Evolutionary conservation across 2,888 invertebrate species (phyloP).

Genomic region (Euplexia lucipara): DNA sequence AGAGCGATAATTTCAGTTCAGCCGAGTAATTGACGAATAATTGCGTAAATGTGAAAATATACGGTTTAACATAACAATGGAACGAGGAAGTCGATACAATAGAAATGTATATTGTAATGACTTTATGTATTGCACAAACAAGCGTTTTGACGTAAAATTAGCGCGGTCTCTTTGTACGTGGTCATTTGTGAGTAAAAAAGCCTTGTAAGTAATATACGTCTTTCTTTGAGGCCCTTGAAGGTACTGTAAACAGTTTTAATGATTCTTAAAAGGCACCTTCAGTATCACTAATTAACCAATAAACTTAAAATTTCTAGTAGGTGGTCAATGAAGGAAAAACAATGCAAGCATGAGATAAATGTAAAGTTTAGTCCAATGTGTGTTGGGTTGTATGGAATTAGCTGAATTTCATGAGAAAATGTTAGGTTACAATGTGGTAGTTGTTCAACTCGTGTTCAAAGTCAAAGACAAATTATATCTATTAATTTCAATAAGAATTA

Average conservation of each 20-base stretch:
- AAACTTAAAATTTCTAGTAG: slow-evolving; percentile 1
- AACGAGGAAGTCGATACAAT: slow-evolving; percentile 79
- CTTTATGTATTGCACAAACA: slow-evolving; percentile 63
- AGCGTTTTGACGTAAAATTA: slow-evolving; percentile 50
- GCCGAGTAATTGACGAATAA: slow-evolving; percentile 89
- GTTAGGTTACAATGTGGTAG: background rate
- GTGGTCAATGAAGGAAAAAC: background rate
- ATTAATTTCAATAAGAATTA: too few species aligned
- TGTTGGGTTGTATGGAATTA: background rate
- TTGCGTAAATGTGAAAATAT: slow-evolving; percentile 89
- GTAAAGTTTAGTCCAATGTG: background rate
- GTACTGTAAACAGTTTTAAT: slow-evolving; percentile 30
- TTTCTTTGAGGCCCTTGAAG: slow-evolving; percentile 14
- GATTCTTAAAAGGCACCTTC: background rate
- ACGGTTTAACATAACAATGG: slow-evolving; percentile 89
- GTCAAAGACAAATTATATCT: too few species aligned
- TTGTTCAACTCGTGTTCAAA: background rate
- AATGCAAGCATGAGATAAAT: background rate
- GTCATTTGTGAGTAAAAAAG: slow-evolving; percentile 33
- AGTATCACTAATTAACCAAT: background rate
- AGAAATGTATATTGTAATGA: slow-evolving; percentile 69
- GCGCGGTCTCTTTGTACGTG: slow-evolving; percentile 45
- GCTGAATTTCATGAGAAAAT: background rate
- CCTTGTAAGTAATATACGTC: slow-evolving; percentile 10
- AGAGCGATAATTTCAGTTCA: slow-evolving; percentile 80